Conservation (phyloP, 2,888 invertebrate species). For the Mycalesis mineus region DNA sequence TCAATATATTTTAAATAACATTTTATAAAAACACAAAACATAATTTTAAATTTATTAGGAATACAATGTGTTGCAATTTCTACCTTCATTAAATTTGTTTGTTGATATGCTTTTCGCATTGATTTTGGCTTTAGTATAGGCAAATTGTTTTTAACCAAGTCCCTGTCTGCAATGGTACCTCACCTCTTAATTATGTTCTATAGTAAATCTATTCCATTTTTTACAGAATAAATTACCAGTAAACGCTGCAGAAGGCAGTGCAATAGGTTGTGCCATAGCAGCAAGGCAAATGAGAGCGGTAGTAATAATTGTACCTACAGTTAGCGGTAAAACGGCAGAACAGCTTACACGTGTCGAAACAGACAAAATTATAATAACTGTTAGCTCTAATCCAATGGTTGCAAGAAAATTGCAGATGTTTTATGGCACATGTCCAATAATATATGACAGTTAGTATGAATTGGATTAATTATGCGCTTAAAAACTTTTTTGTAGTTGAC, state of each 20-base stretch:
- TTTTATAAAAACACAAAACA: too few relatives aligned
- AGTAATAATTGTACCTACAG: constrained; percentile 37
- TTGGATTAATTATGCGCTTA: too few relatives aligned
- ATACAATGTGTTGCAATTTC: too few relatives aligned
- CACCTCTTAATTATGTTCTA: too few relatives aligned
- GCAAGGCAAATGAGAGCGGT: constrained; percentile 29
- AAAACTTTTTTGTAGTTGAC: too few relatives aligned
- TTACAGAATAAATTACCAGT: constrained; percentile 36
- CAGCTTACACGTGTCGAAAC: constrained; percentile 34
- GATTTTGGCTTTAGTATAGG: too few relatives aligned
- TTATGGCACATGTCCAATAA: constrained; percentile 53
- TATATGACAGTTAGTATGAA: constrained; percentile 51
- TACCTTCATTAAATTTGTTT: too few relatives aligned
- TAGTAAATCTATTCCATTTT: background rate
- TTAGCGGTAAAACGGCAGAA: constrained; percentile 37
- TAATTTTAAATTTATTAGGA: too few relatives aligned
- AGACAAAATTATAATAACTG: constrained; percentile 32
- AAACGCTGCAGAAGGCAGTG: constrained; percentile 39
- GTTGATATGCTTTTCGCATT: too few relatives aligned
- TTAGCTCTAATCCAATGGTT: constrained; percentile 42
- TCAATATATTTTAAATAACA: too few relatives aligned
- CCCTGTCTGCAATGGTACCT: too few relatives aligned
- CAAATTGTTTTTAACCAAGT: too few relatives aligned
- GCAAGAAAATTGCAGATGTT: constrained; percentile 77
- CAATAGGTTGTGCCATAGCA: constrained; percentile 33